A percentile compares a stretch with the other conserved stretches of the same genome.
These are phyloP conservation scores for Zaprionus ornatus DNA, from an alignment of 1,140 invertebrate species.

Conservation along the genomic window DNA sequence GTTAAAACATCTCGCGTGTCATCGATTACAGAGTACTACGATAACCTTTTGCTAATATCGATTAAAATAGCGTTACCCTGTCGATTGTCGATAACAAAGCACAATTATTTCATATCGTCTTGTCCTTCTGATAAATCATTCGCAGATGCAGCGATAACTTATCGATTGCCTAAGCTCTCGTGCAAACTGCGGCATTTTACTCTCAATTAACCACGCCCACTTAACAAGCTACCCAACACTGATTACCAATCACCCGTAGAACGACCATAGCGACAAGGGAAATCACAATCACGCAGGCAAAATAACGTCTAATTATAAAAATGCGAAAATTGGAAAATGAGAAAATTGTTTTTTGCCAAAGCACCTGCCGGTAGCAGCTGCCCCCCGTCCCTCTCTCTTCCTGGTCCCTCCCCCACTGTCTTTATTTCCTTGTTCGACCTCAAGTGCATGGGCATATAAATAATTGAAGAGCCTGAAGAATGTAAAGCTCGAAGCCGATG, in stretches of 20 bases:
- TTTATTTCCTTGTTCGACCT: constrained; percentile 6
- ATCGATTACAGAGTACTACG: not conserved
- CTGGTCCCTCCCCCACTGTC: not conserved
- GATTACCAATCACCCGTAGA: constrained; percentile 25
- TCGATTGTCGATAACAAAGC: not conserved
- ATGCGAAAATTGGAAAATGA: constrained; percentile 30
- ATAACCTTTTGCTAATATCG: not conserved
- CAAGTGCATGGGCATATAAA: constrained; percentile 65
- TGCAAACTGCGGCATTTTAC: not conserved
- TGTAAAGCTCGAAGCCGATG: constrained; percentile 31
- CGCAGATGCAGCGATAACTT: constrained; percentile 8
- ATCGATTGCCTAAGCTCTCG: not conserved
- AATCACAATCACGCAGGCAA: constrained; percentile 44
- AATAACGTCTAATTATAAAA: constrained; percentile 63
- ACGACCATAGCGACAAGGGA: constrained; percentile 17
- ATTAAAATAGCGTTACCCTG: not conserved
- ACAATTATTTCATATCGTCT: no score
- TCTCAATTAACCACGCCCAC: constrained; percentile 53
- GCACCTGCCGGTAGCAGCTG: constrained; percentile 27
- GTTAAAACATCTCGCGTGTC: no score
- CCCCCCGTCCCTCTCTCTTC: not conserved
- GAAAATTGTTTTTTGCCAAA: constrained; percentile 46
- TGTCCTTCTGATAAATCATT: no score
- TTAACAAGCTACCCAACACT: not conserved
- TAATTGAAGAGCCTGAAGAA: constrained; percentile 64